Evolutionary conservation across 1,140 invertebrate genomes (phyloP).

Genomic region (Meloidogyne hapla): DNA sequence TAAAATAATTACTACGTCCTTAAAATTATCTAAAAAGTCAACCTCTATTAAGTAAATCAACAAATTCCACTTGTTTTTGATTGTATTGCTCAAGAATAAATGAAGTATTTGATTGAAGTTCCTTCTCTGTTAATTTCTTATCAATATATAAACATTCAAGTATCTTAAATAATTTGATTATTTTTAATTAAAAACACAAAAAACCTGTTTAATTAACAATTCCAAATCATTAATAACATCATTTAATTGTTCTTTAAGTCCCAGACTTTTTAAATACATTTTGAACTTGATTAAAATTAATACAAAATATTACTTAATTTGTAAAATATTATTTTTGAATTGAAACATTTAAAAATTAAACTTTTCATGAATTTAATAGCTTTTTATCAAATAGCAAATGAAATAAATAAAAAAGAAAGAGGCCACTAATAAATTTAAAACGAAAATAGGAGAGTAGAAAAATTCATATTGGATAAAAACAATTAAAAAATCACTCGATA

Average conservation of each 20-base stretch:
- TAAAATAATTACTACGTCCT: too few species aligned
- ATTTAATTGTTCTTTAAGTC: constrained; percentile 14
- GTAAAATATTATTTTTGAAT: too few species aligned
- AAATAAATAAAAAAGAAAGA: too few species aligned
- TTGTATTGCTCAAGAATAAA: constrained; percentile 12
- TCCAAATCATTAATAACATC: constrained; percentile 24
- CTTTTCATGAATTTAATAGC: too few species aligned
- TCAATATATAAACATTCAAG: constrained; percentile 9
- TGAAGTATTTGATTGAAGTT: neutral
- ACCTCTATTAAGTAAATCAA: constrained; percentile 19
- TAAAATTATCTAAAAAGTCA: neutral
- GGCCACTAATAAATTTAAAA: too few species aligned
- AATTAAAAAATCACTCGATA: too few species aligned
- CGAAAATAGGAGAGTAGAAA: too few species aligned
- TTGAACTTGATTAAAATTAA: too few species aligned
- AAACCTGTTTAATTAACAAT: constrained; percentile 20
- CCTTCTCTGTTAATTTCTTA: neutral
- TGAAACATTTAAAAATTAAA: too few species aligned
- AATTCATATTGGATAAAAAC: too few species aligned
- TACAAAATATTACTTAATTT: too few species aligned
- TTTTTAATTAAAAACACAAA: neutral
- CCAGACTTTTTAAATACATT: neutral
- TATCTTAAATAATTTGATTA: neutral
- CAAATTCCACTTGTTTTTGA: constrained; percentile 6
- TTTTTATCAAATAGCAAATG: too few species aligned